A percentile compares a stretch with the other conserved stretches of the same genome.
phyloP scores from a whole-genome alignment of 1,140 invertebrate species.

The Pogonognathellus flavescens region DNA sequence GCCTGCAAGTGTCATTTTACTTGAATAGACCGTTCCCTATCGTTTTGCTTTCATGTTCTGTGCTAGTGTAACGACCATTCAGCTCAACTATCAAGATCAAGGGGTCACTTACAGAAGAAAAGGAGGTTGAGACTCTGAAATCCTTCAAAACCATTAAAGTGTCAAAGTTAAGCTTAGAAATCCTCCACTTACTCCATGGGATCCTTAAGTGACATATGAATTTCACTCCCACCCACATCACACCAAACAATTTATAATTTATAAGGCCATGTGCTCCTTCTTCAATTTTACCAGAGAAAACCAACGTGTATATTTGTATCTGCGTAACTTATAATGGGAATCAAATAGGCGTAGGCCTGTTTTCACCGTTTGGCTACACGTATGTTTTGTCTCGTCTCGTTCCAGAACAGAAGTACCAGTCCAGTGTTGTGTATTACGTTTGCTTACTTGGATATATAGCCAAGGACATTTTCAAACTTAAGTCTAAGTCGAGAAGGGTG shows the following conservation, averaged over 20 bases:
- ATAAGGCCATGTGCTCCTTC: constrained; percentile 33
- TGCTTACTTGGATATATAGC: too few species aligned
- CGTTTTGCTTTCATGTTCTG: not conserved
- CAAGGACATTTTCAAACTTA: not conserved
- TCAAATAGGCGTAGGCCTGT: constrained; percentile 9
- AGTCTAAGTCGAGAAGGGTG: not conserved
- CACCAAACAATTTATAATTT: constrained; percentile 29
- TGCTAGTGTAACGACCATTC: not conserved
- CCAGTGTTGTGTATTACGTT: not conserved
- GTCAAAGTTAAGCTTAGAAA: constrained; percentile 41
- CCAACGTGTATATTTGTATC: not conserved
- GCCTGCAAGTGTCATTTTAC: constrained; percentile 24
- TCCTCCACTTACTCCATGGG: not conserved
- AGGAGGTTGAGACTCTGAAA: constrained; percentile 1
- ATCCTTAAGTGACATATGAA: constrained; percentile 38
- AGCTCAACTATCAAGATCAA: constrained; percentile 24
- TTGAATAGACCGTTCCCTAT: constrained; percentile 14
- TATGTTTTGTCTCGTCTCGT: not conserved
- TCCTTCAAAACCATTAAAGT: constrained; percentile 41
- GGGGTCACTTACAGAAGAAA: constrained; percentile 31
- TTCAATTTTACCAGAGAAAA: not conserved
- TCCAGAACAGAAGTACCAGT: too few species aligned
- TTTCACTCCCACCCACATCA: constrained; percentile 38
- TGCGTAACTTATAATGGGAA: not conserved
- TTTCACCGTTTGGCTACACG: not conserved